These are phyloP conservation scores for Atta colombica DNA, from an alignment of 1,140 invertebrate species.

Conservation along the genomic window DNA sequence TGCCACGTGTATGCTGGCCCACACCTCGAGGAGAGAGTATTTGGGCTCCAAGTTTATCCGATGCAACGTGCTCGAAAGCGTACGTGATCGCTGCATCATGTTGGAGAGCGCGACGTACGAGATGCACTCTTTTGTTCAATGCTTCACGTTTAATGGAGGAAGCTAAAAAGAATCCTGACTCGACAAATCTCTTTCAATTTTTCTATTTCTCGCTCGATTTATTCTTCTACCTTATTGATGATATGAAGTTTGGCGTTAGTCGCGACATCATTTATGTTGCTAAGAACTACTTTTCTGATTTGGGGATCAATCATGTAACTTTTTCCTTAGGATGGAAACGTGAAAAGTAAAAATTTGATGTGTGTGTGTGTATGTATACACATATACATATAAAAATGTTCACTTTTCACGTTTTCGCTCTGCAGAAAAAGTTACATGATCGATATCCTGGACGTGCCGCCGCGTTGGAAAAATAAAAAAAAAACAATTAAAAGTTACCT, in stretches of 20 bases:
- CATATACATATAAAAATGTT: too few species aligned
- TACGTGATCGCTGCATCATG: not conserved
- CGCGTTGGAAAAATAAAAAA: not conserved
- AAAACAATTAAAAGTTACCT: slow-evolving; percentile 19
- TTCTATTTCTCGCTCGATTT: not conserved
- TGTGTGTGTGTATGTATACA: too few species aligned
- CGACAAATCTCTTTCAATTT: slow-evolving; percentile 28
- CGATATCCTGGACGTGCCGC: not conserved
- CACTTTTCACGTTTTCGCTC: too few species aligned
- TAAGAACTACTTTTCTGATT: not conserved
- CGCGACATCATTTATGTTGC: not conserved
- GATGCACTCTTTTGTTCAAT: not conserved
- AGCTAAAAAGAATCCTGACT: slow-evolving; percentile 12
- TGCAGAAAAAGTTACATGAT: too few species aligned
- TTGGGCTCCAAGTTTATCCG: not conserved
- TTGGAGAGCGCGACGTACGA: not conserved
- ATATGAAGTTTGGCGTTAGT: not conserved
- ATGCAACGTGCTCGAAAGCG: not conserved
- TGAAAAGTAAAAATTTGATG: too few species aligned
- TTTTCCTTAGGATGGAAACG: too few species aligned
- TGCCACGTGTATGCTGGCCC: slow-evolving; percentile 42
- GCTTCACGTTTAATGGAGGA: not conserved
- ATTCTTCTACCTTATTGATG: not conserved
- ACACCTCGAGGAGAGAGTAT: slow-evolving; percentile 23
- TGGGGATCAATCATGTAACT: too few species aligned